These are phyloP conservation scores for Mus pahari DNA, from an alignment of 2,113 vertebrate genomes.

Conservation along the genomic window DNA sequence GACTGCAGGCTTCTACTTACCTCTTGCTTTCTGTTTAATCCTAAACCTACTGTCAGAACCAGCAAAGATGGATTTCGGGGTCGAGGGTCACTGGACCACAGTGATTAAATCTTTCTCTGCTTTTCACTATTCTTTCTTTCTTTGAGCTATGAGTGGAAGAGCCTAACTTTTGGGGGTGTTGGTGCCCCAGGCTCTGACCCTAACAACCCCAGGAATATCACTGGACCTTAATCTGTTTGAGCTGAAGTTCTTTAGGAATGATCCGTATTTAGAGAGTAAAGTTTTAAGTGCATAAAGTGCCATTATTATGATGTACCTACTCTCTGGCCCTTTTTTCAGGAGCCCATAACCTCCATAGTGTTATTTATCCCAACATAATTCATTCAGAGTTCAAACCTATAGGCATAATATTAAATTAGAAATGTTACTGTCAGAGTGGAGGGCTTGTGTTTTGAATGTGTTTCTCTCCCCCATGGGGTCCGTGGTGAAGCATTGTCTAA, in stretches of 20 bases:
- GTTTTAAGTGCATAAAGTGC: slow-evolving; percentile 19
- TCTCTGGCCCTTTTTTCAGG: not conserved
- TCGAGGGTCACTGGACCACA: not conserved
- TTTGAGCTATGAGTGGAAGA: not conserved
- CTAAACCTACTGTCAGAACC: not conserved
- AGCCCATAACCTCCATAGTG: not conserved
- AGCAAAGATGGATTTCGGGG: not conserved
- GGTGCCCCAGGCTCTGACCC: not conserved
- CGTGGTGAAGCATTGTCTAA: slow-evolving; percentile 39
- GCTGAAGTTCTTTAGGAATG: not conserved
- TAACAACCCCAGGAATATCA: not conserved
- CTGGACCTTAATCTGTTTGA: not conserved
- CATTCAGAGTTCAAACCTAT: not conserved
- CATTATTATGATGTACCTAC: not conserved
- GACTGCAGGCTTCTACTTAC: not conserved
- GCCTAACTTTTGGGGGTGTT: not conserved
- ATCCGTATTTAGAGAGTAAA: slow-evolving; percentile 29
- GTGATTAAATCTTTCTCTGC: not conserved
- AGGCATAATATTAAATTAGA: not conserved
- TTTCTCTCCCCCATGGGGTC: not conserved
- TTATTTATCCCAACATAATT: not conserved
- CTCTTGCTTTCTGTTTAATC: not conserved
- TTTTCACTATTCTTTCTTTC: not conserved
- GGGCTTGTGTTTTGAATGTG: not conserved
- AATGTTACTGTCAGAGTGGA: not conserved